These are phyloP conservation scores for Crossoptilon crossoptilon DNA, from an alignment of 2,797 vertebrate species.

Conservation along the genomic window DNA sequence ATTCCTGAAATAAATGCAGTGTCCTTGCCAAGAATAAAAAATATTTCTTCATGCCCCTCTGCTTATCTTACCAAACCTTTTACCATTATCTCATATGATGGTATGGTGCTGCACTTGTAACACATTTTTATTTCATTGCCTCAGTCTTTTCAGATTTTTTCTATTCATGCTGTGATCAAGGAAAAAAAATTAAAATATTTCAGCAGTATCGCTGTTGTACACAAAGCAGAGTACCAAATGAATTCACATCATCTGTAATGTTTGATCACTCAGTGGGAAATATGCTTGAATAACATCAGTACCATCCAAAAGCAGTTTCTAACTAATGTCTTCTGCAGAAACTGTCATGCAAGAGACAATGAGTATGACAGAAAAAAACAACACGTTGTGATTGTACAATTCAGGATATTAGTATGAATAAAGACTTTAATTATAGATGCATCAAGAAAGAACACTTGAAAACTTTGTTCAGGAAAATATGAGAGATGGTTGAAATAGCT, in stretches of 20 bases:
- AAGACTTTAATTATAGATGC: neutral
- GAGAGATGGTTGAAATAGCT: neutral
- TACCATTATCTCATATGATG: neutral
- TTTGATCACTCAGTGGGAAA: slow-evolving; percentile 31
- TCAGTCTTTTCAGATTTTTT: neutral
- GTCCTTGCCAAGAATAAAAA: neutral
- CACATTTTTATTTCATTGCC: neutral
- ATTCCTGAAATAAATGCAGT: neutral
- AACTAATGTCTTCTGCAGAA: slow-evolving; percentile 26
- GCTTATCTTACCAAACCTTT: neutral
- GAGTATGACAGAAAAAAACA: slow-evolving; percentile 37
- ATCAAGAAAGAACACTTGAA: neutral
- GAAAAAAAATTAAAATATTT: neutral
- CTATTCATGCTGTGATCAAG: neutral
- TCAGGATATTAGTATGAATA: neutral
- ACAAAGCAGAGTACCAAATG: neutral
- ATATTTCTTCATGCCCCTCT: neutral
- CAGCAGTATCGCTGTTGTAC: neutral
- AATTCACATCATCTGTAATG: slow-evolving; percentile 37
- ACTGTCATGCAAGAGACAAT: slow-evolving; percentile 28
- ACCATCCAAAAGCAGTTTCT: slow-evolving; percentile 49
- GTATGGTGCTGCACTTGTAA: neutral
- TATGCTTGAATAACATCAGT: slow-evolving; percentile 11
- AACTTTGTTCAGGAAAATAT: neutral
- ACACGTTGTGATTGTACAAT: neutral